Percentiles rank a stretch among this genome's conserved stretches.
These are phyloP conservation scores for Augiades crinisus DNA, from an alignment of 2,888 invertebrate species.

Conservation along the genomic window DNA sequence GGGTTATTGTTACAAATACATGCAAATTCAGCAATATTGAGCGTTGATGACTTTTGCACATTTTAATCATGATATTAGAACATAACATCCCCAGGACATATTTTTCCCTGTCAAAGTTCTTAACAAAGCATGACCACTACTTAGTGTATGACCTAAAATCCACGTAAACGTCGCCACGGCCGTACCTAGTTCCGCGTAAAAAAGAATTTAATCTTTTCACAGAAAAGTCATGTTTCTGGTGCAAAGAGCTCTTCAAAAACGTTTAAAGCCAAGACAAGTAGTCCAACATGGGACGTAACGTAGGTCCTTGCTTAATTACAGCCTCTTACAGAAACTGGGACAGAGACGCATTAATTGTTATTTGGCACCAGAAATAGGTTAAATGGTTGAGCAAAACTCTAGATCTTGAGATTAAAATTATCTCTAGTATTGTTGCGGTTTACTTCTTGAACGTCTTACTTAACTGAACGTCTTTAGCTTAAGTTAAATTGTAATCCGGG, in stretches of 20 bases:
- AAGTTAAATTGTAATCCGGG: not conserved
- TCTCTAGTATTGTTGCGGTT: not conserved
- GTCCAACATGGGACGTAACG: not conserved
- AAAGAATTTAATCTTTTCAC: not conserved
- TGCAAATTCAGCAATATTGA: no score
- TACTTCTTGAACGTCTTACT: not conserved
- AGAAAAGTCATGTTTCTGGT: not conserved
- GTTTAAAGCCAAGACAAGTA: slow-evolving; percentile 5
- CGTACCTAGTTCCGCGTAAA: no score
- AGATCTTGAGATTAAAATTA: slow-evolving; percentile 13
- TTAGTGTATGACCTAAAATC: no score
- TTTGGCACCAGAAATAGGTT: slow-evolving; percentile 21
- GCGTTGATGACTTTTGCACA: no score
- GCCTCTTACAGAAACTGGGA: slow-evolving; percentile 12
- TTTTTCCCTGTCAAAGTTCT: no score
- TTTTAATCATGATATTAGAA: no score
- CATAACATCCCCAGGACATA: no score
- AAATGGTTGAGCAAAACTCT: slow-evolving; percentile 9
- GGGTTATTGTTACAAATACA: no score
- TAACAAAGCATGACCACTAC: no score
- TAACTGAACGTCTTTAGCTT: not conserved
- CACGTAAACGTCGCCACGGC: no score
- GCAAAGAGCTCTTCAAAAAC: not conserved
- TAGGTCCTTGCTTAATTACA: slow-evolving; percentile 13
- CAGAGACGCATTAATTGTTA: slow-evolving; percentile 20